phyloP scores from a whole-genome alignment of 2,797 vertebrate genomes.

The Thalassophryne amazonica region DNA sequence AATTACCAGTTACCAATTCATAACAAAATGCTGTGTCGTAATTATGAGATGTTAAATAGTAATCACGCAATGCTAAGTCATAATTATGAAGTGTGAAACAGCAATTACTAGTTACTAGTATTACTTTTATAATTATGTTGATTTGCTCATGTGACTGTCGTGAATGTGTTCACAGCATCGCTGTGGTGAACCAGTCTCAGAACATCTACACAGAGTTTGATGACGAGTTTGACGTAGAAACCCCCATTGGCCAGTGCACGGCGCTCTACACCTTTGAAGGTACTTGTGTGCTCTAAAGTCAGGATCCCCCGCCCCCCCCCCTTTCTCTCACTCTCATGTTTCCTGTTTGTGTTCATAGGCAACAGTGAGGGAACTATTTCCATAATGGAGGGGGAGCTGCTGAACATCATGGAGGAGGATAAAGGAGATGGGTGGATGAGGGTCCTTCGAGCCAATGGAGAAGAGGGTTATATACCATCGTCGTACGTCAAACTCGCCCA shows the following conservation, averaged over 20 bases:
- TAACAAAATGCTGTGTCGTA: too few relatives aligned
- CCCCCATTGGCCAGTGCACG: conserved; percentile 78
- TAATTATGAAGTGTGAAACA: too few relatives aligned
- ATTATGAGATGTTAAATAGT: too few relatives aligned
- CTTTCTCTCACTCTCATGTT: background rate
- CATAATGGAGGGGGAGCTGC: conserved; percentile 78
- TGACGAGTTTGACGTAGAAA: conserved; percentile 80
- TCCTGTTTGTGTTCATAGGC: conserved; percentile 64
- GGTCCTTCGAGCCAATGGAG: conserved; percentile 75
- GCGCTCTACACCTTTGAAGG: conserved; percentile 86
- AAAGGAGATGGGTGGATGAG: conserved; percentile 88
- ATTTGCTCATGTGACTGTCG: conserved; percentile 8
- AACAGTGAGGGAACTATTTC: conserved; percentile 84
- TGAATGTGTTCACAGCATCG: too few relatives aligned
- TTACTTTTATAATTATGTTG: background rate
- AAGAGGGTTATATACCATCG: conserved; percentile 86
- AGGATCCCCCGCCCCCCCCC: background rate
- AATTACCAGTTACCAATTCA: too few relatives aligned
- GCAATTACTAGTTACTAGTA: too few relatives aligned
- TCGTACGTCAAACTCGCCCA: conserved; percentile 77
- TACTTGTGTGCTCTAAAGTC: conserved; percentile 24
- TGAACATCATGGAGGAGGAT: conserved; percentile 84
- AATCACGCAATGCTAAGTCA: too few relatives aligned
- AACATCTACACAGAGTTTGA: conserved; percentile 82
- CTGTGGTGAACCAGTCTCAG: conserved; percentile 38